Evolutionary conservation across 2,113 vertebrate species (phyloP).

Genomic region (Aegithalos caudatus): DNA sequence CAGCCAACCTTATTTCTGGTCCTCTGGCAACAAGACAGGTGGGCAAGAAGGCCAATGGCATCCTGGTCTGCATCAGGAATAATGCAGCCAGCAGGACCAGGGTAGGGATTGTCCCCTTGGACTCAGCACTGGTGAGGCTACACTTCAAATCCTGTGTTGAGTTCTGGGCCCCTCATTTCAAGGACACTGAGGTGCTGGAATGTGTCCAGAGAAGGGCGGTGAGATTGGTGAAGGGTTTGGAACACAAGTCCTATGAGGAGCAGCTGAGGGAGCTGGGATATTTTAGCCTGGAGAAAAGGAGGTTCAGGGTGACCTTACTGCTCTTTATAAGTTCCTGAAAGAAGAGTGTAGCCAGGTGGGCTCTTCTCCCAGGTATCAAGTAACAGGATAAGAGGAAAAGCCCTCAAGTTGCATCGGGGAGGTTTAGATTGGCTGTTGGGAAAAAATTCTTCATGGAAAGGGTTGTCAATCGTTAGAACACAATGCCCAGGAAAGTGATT

Average conservation of each 20-base stretch:
- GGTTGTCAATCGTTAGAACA: neutral
- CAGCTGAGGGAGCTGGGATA: neutral
- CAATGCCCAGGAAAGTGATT: neutral
- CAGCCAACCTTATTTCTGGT: neutral
- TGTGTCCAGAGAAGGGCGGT: rapidly evolving
- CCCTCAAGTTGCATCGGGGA: neutral
- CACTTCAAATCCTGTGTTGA: neutral
- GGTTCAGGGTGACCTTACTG: neutral
- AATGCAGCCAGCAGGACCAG: neutral
- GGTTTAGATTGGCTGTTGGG: neutral
- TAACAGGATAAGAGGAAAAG: neutral
- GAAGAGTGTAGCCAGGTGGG: neutral
- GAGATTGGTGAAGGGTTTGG: neutral
- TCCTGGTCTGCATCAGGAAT: too few species aligned
- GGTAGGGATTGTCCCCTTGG: neutral
- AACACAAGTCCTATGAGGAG: neutral
- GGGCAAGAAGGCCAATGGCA: neutral
- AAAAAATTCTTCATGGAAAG: neutral
- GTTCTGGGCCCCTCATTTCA: neutral
- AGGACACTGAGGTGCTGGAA: neutral
- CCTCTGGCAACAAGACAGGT: too few species aligned
- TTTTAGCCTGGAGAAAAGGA: neutral
- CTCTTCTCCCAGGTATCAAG: neutral
- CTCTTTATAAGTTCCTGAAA: neutral
- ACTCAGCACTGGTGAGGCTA: neutral